These are phyloP conservation scores for Apistogramma diplotaenia DNA, from an alignment of 2,113 vertebrate genomes.

Conservation along the genomic window DNA sequence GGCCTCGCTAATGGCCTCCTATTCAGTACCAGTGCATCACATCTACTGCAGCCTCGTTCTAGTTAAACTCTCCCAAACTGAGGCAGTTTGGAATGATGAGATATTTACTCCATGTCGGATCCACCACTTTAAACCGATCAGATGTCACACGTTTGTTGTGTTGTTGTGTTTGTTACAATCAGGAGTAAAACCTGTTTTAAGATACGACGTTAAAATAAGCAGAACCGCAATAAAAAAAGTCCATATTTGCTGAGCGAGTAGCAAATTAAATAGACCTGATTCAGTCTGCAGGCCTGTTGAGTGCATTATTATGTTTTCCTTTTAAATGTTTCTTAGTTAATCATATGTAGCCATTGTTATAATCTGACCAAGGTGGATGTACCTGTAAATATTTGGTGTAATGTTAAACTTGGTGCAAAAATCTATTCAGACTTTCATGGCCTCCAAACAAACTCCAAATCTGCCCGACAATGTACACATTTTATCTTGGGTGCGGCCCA, in stretches of 20 bases:
- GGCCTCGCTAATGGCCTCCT: neutral
- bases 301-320: too few relatives aligned
- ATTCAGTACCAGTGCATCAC: neutral
- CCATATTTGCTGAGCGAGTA: neutral
- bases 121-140: neutral
- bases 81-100: neutral
- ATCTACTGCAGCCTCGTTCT: neutral
- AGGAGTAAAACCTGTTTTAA: too few relatives aligned
- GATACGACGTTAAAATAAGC: neutral
- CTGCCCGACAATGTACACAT: fast-evolving
- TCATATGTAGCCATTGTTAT: too few relatives aligned
- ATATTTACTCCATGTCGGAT: neutral
- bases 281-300: too few relatives aligned
- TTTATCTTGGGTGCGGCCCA: too few relatives aligned
- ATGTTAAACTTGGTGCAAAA: neutral
- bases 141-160: neutral
- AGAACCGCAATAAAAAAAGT: neutral
- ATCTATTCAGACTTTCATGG: fast-evolving
- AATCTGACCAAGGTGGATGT: too few relatives aligned
- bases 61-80: neutral
- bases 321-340: too few relatives aligned
- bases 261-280: neutral
- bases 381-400: neutral
- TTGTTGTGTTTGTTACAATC: neutral
- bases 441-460: neutral